Percentiles rank a stretch among this genome's conserved stretches.
Conservation (phyloP, 2,113 vertebrate species). For the Nansenia antarctica region DNA sequence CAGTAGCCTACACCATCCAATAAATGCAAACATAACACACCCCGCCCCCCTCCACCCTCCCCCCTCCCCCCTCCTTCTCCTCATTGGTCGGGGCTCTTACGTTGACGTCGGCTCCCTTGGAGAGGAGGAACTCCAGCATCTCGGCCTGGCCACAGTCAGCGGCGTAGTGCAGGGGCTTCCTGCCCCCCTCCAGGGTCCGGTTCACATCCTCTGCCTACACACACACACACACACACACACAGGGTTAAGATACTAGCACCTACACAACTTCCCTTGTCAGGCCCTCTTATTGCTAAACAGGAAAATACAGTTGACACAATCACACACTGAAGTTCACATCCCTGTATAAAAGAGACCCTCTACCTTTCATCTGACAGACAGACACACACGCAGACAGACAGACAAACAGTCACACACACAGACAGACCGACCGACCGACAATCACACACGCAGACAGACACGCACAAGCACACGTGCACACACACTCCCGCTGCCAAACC, state of each 20-base stretch:
- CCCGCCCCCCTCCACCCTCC: too few species aligned
- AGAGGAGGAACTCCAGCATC: slow-evolving; percentile 88
- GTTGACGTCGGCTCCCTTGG: slow-evolving; percentile 93
- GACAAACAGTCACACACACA: neutral
- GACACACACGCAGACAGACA: neutral
- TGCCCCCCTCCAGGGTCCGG: slow-evolving; percentile 85
- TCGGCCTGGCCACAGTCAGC: slow-evolving; percentile 90
- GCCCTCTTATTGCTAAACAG: neutral
- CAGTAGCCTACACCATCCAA: slow-evolving; percentile 21
- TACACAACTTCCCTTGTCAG: neutral
- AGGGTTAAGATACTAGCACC: slow-evolving; percentile 1
- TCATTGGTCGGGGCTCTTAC: slow-evolving; percentile 72
- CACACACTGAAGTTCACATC: neutral
- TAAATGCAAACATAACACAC: neutral
- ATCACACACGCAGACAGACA: neutral
- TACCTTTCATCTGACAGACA: neutral
- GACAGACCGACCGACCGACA: neutral
- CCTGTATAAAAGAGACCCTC: too few species aligned
- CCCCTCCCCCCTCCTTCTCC: neutral
- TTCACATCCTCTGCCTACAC: slow-evolving; percentile 89
- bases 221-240: slow-evolving; percentile 24
- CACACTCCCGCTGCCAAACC: too few species aligned
- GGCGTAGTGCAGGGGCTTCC: slow-evolving; percentile 93
- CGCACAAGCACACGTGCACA: neutral
- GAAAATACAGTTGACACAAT: neutral